Percentiles rank a stretch among this genome's conserved stretches.
phyloP scores from a whole-genome alignment of 1,140 invertebrate species.

The Cataglyphis hispanica region DNA sequence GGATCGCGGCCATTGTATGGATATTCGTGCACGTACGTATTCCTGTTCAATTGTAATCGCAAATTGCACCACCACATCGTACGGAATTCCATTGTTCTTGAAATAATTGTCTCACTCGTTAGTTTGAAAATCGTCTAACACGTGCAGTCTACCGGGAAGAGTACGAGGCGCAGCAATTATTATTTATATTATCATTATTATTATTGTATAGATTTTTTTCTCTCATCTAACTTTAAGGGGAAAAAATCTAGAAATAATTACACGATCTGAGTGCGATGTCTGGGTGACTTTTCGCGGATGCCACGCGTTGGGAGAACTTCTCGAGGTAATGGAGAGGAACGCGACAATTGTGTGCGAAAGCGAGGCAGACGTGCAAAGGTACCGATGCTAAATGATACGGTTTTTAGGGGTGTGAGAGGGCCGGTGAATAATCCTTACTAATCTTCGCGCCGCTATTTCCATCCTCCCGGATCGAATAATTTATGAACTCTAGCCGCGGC shows the following conservation, averaged over 20 bases:
- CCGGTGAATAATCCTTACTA: constrained; percentile 52
- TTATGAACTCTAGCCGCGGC: constrained; percentile 49
- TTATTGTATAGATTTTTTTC: neutral
- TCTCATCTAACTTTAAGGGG: neutral
- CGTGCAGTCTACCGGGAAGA: neutral
- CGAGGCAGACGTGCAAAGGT: neutral
- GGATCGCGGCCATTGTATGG: constrained; percentile 55
- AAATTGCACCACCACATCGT: constrained; percentile 23
- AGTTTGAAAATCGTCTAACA: neutral
- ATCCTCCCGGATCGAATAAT: constrained; percentile 37
- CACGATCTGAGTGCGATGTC: too few relatives aligned
- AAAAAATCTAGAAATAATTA: neutral
- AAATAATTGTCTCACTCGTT: constrained; percentile 44
- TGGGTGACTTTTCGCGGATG: neutral
- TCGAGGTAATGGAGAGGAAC: constrained; percentile 21
- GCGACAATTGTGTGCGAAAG: constrained; percentile 30
- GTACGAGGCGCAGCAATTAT: neutral
- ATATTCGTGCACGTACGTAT: constrained; percentile 25
- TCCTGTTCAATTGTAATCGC: constrained; percentile 24
- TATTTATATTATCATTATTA: too few relatives aligned
- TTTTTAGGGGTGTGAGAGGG: constrained; percentile 15
- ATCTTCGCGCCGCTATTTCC: constrained; percentile 41
- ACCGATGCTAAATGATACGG: constrained; percentile 50
- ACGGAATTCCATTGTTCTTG: constrained; percentile 42
- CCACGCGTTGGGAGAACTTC: neutral